phyloP scores from a whole-genome alignment of 2,888 invertebrate genomes.

The Plusia festucae region DNA sequence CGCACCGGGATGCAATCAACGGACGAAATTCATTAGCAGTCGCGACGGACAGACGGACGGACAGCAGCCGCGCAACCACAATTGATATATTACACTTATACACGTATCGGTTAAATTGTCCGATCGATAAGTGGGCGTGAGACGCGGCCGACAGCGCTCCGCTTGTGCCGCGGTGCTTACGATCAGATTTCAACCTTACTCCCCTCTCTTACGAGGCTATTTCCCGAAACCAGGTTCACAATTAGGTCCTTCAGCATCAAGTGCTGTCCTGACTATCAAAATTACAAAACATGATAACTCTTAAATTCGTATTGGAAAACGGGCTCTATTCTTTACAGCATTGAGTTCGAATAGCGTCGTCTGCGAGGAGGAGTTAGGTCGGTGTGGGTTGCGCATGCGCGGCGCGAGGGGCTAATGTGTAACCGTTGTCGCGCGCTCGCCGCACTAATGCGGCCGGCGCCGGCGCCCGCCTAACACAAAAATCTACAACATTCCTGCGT shows the following conservation, averaged over 20 bases:
- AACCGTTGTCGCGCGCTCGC: slow-evolving; percentile 76
- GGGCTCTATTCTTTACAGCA: not conserved
- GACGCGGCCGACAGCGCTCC: slow-evolving; percentile 54
- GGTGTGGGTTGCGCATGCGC: slow-evolving; percentile 27
- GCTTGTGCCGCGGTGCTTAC: slow-evolving; percentile 27
- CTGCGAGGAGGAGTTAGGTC: slow-evolving; percentile 11
- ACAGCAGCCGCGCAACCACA: slow-evolving; percentile 62
- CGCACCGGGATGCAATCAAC: slow-evolving; percentile 55
- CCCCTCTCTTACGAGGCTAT: not conserved
- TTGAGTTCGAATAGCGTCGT: slow-evolving; percentile 20
- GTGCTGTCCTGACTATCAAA: slow-evolving; percentile 8
- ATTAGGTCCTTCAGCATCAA: slow-evolving; percentile 41
- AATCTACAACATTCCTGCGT: slow-evolving; percentile 85
- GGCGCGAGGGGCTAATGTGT: slow-evolving; percentile 80
- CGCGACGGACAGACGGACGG: slow-evolving; percentile 67
- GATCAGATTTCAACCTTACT: slow-evolving; percentile 30
- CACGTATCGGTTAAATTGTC: slow-evolving; percentile 82
- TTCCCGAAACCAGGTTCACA: slow-evolving; percentile 15
- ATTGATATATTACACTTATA: slow-evolving; percentile 81
- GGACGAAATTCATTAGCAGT: slow-evolving; percentile 64
- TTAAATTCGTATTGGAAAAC: slow-evolving; percentile 17
- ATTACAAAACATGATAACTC: slow-evolving; percentile 31
- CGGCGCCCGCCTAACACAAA: slow-evolving; percentile 87
- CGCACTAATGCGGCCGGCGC: slow-evolving; percentile 85
- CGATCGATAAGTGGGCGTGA: slow-evolving; percentile 85